phyloP scores from a whole-genome alignment of 2,797 vertebrate genomes.

The Enteromius radiatus region DNA sequence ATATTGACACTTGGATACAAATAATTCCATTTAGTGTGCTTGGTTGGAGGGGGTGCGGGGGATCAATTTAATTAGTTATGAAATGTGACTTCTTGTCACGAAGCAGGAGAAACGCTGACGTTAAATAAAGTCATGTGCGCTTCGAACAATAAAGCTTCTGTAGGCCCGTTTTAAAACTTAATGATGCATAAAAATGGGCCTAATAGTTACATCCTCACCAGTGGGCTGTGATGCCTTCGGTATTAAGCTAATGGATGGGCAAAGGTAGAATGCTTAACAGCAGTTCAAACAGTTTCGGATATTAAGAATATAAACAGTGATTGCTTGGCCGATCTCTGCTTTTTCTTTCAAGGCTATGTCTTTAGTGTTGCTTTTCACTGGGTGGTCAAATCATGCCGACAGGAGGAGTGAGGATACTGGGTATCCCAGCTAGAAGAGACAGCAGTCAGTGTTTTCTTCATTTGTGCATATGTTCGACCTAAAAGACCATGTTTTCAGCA shows the following conservation, averaged over 20 bases:
- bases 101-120: conserved; percentile 97
- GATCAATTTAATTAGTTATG: conserved; percentile 99
- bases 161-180: conserved; percentile 93
- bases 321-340: background rate
- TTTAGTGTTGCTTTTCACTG: background rate
- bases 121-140: conserved; percentile 93
- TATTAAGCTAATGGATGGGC: conserved; percentile 88
- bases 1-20: conserved; percentile 99
- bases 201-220: conserved; percentile 91
- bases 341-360: background rate
- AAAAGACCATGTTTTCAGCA: background rate
- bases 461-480: background rate
- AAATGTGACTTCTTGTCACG: conserved; percentile 97
- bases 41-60: conserved; percentile 82
- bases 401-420: background rate
- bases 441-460: background rate
- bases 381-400: background rate
- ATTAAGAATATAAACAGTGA: conserved; percentile 70
- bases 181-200: conserved; percentile 93
- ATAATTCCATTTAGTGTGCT: conserved; percentile 98
- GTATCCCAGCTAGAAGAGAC: background rate
- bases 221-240: conserved; percentile 82
- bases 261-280: conserved; percentile 81
- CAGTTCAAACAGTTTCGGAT: conserved; percentile 84
- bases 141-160: conserved; percentile 97